Conservation (phyloP, 2,888 invertebrate species). For the Petrophora chlorosata region DNA sequence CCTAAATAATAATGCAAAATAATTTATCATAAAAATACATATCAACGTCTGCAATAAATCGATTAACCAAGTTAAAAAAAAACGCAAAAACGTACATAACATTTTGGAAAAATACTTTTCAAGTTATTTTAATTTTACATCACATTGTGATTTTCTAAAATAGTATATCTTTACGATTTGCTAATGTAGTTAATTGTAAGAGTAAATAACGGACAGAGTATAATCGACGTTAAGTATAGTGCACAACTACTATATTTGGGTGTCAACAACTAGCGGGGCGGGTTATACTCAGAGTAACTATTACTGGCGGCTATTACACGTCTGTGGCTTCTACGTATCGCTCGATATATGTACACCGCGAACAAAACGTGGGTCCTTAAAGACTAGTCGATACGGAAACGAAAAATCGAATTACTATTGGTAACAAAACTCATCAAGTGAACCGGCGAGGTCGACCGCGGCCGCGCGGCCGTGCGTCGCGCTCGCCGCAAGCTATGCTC, state of each 20-base stretch:
- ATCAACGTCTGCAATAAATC: slow-evolving; percentile 61
- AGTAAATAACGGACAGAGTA: slow-evolving; percentile 43
- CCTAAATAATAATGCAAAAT: slow-evolving; percentile 67
- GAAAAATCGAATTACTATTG: slow-evolving; percentile 67
- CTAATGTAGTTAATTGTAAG: slow-evolving; percentile 52
- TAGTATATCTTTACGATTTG: slow-evolving; percentile 63
- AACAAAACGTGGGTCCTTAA: slow-evolving; percentile 70
- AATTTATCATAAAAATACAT: slow-evolving; percentile 68
- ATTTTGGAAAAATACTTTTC: slow-evolving; percentile 81
- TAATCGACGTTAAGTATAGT: slow-evolving; percentile 36
- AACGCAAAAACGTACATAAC: slow-evolving; percentile 68
- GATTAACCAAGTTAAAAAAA: slow-evolving; percentile 70
- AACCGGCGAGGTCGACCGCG: slow-evolving; percentile 44
- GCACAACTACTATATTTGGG: slow-evolving; percentile 29
- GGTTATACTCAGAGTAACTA: slow-evolving; percentile 45
- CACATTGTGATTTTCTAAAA: slow-evolving; percentile 75
- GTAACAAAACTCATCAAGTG: slow-evolving; percentile 69
- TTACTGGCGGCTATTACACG: slow-evolving; percentile 46
- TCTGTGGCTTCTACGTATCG: slow-evolving; percentile 45
- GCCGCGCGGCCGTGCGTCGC: slow-evolving; percentile 44
- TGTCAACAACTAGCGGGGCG: slow-evolving; percentile 34
- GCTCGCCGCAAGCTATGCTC: slow-evolving; percentile 78
- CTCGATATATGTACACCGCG: slow-evolving; percentile 48
- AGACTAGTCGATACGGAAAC: slow-evolving; percentile 77
- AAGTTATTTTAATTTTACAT: slow-evolving; percentile 81